Evolutionary conservation across 2,888 invertebrate species (phyloP).

Genomic region (Hemaris fuciformis): DNA sequence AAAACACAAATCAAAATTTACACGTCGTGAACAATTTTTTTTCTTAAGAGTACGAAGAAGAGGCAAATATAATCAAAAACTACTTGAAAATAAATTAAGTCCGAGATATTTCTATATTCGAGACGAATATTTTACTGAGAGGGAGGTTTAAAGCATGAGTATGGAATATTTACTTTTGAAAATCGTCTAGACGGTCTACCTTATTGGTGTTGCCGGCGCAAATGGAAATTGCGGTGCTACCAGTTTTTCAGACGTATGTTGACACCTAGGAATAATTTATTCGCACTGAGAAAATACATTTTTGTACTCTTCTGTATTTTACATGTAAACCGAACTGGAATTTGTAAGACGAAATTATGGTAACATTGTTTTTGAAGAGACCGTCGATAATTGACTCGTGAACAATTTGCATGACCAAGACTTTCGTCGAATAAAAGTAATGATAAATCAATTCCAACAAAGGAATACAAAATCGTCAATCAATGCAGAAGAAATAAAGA

Average conservation of each 20-base stretch:
- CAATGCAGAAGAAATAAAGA: constrained; percentile 24
- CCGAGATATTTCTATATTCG: neutral
- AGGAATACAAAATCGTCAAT: constrained; percentile 15
- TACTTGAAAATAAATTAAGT: neutral
- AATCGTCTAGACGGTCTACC: neutral
- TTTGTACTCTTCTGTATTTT: neutral
- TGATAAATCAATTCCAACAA: neutral
- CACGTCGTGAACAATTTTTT: neutral
- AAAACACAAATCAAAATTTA: neutral
- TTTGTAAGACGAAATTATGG: neutral
- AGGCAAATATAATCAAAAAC: neutral
- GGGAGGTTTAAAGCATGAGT: neutral
- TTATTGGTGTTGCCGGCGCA: neutral
- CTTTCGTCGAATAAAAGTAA: neutral
- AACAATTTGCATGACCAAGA: neutral
- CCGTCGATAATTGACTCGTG: neutral
- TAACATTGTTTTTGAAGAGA: neutral
- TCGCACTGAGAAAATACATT: neutral
- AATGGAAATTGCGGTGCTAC: neutral
- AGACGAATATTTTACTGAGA: neutral
- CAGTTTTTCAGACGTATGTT: neutral
- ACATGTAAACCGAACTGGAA: neutral
- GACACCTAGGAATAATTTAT: neutral
- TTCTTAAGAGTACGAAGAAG: neutral
- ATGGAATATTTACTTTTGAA: constrained; percentile 4